A percentile compares a stretch with the other conserved stretches of the same genome.
phyloP scores from a whole-genome alignment of 2,888 invertebrate species.

The Euclidia mi region DNA sequence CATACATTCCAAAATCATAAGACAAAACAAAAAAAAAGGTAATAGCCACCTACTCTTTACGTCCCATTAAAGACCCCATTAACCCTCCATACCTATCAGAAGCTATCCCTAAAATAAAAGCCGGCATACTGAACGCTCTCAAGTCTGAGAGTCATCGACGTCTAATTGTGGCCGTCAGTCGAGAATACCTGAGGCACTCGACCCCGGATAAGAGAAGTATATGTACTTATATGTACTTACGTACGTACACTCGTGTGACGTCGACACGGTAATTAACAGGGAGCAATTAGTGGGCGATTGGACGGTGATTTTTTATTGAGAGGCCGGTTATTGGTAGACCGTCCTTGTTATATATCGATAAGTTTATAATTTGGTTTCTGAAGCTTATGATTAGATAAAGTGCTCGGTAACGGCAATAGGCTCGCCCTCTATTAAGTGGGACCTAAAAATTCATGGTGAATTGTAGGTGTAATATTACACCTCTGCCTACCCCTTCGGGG shows the following conservation, averaged over 20 bases:
- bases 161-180: conserved; percentile 29
- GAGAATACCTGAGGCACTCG: conserved; percentile 48
- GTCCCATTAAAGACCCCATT: conserved; percentile 8
- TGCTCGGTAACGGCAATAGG: no score
- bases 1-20: no score
- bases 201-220: conserved; percentile 36
- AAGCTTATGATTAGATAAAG: no score
- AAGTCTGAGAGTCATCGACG: conserved; percentile 24
- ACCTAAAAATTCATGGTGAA: no score
- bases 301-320: conserved; percentile 12
- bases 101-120: conserved; percentile 25
- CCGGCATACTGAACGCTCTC: conserved; percentile 21
- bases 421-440: no score
- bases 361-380: background rate
- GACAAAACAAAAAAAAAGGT: no score
- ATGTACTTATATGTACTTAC: conserved; percentile 7
- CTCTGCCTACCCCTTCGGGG: no score
- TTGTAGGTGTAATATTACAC: no score
- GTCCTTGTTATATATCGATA: background rate
- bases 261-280: conserved; percentile 29
- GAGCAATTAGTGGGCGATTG: conserved; percentile 31
- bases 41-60: no score
- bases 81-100: conserved; percentile 3
- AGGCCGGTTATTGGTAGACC: background rate
- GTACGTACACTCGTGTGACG: conserved; percentile 15